Percentiles rank a stretch among this genome's conserved stretches.
These are phyloP conservation scores for Bovichtus diacanthus DNA, from an alignment of 2,797 vertebrate genomes.

Conservation along the genomic window DNA sequence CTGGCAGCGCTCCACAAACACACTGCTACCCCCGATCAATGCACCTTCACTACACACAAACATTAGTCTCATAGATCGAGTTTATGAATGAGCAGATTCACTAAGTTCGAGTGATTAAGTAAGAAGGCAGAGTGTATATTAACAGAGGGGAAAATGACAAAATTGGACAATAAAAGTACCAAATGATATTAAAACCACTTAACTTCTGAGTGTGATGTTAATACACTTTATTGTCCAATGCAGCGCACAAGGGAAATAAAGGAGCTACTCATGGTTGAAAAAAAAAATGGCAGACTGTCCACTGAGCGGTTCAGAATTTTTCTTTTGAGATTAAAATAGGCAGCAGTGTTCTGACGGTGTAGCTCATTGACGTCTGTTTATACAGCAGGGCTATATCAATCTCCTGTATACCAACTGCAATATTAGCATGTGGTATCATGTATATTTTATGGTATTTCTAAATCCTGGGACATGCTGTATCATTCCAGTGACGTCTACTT, in stretches of 20 bases:
- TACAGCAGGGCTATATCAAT: neutral
- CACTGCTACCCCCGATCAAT: slow-evolving; percentile 66
- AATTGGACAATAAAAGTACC: neutral
- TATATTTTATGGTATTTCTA: neutral
- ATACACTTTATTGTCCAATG: neutral
- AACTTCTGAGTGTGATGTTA: neutral
- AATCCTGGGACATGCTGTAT: slow-evolving; percentile 5
- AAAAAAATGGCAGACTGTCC: neutral
- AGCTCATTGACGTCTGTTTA: neutral
- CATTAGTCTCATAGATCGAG: neutral
- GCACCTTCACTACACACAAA: slow-evolving; percentile 82
- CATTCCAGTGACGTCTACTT: neutral
- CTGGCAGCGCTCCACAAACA: slow-evolving; percentile 82
- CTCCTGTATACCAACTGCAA: neutral
- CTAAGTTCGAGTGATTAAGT: neutral
- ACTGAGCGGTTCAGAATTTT: neutral
- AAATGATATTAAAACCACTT: neutral
- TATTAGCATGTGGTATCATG: neutral
- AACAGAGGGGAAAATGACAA: neutral
- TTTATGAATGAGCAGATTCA: neutral
- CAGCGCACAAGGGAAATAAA: neutral
- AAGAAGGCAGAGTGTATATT: neutral
- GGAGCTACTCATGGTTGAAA: neutral
- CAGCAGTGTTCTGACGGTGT: neutral
- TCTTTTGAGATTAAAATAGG: neutral